Evolutionary conservation across 2,888 invertebrate species (phyloP).

Genomic region (Drosophila algonquin): DNA sequence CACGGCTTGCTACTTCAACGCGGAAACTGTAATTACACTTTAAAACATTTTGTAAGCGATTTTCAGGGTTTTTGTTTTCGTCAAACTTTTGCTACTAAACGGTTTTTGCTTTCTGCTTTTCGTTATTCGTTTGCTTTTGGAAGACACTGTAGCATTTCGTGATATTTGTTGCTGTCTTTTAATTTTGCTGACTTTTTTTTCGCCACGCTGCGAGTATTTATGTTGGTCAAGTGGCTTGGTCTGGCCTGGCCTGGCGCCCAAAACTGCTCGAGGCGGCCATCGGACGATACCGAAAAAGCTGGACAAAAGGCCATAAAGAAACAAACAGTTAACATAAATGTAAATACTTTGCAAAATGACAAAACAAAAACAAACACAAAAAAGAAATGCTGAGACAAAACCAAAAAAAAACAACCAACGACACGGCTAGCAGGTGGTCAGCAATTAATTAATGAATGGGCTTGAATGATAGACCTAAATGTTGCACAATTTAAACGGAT

Average conservation of each 20-base stretch:
- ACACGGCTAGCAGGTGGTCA: slow-evolving; percentile 23
- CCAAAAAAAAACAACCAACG: slow-evolving; percentile 19
- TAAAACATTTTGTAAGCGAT: slow-evolving; percentile 74
- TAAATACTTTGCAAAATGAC: slow-evolving; percentile 58
- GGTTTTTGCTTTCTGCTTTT: slow-evolving; percentile 28
- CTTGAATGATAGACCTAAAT: slow-evolving; percentile 34
- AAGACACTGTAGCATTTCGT: slow-evolving; percentile 48
- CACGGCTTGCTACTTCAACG: slow-evolving; percentile 45
- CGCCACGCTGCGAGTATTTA: slow-evolving; percentile 53
- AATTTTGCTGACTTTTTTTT: slow-evolving; percentile 32
- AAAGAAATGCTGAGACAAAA: slow-evolving; percentile 2
- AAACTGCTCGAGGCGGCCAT: slow-evolving; percentile 56
- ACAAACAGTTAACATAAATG: slow-evolving; percentile 72
- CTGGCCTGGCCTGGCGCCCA: slow-evolving; percentile 36
- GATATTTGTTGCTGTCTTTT: slow-evolving; percentile 42
- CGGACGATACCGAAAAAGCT: neutral
- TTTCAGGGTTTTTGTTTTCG: slow-evolving; percentile 51
- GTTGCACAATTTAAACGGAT: slow-evolving; percentile 75
- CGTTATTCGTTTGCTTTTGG: neutral
- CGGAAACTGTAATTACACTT: slow-evolving; percentile 75
- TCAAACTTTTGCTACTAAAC: slow-evolving; percentile 46
- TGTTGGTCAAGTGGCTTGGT: slow-evolving; percentile 73
- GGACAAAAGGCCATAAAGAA: slow-evolving; percentile 39
- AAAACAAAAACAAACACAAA: slow-evolving; percentile 31
- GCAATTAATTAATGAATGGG: slow-evolving; percentile 59